These are phyloP conservation scores for Lepilemur septentrionalis DNA, from an alignment of 2,797 vertebrate species.

Conservation along the genomic window DNA sequence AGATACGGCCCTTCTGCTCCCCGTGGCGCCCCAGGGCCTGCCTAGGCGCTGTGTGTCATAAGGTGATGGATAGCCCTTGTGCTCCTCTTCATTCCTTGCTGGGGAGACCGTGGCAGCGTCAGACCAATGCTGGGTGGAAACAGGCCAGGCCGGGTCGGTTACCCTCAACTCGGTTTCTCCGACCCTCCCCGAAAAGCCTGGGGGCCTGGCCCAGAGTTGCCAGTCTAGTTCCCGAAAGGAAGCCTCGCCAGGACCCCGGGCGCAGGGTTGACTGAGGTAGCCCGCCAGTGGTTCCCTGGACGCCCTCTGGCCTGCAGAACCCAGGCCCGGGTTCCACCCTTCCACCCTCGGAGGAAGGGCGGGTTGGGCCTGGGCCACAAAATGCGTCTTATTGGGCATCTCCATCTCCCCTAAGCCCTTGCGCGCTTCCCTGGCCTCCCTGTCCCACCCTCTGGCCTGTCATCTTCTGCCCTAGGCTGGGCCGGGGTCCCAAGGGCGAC, in stretches of 20 bases:
- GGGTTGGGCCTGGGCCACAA: not conserved
- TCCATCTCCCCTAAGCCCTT: not conserved
- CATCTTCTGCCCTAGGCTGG: not conserved
- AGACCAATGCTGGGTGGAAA: not conserved
- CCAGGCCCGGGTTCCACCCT: not conserved
- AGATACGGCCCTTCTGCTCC: not conserved
- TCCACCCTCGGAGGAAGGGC: not conserved
- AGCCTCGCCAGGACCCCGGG: not conserved
- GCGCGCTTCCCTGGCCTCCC: not conserved
- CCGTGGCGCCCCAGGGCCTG: not conserved
- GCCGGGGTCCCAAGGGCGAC: not conserved
- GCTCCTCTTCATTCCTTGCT: not conserved
- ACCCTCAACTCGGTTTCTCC: not conserved
- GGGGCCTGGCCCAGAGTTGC: not conserved
- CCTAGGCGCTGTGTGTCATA: accelerated
- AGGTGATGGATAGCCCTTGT: too few relatives aligned
- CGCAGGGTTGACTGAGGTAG: not conserved
- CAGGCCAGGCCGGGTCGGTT: not conserved
- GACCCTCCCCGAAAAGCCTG: not conserved
- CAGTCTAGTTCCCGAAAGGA: not conserved
- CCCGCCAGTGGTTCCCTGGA: too few relatives aligned
- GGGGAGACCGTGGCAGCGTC: not conserved
- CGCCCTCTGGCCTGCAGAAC: not conserved
- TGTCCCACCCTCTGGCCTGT: not conserved
- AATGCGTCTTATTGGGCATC: not conserved